Conservation (phyloP, 2,797 vertebrate genomes). For the Cyclura pinguis region DNA sequence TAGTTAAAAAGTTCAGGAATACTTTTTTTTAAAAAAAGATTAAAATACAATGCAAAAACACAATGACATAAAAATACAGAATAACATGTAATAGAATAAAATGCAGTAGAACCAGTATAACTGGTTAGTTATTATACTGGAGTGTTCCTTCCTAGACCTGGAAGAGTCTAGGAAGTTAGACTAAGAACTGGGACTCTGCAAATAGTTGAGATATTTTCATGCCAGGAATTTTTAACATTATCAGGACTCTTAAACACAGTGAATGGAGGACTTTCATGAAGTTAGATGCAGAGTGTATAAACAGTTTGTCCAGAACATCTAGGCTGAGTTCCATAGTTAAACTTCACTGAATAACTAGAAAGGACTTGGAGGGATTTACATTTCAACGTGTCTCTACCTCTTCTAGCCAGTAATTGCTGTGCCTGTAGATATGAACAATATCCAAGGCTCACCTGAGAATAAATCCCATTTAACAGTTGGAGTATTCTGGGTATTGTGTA, state of each 20-base stretch:
- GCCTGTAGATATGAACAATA: neutral
- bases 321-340: neutral
- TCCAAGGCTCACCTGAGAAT: neutral
- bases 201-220: neutral
- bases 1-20: neutral
- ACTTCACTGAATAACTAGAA: neutral
- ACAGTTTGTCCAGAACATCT: neutral
- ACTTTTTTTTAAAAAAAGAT: neutral
- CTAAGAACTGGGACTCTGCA: neutral
- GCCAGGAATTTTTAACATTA: neutral
- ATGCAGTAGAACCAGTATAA: neutral
- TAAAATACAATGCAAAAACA: neutral
- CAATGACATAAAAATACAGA: neutral
- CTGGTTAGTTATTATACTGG: neutral
- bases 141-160: neutral
- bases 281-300: neutral
- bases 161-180: neutral
- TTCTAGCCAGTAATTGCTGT: neutral
- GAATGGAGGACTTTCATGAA: neutral
- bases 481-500: neutral
- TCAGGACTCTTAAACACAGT: neutral
- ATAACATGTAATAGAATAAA: neutral
- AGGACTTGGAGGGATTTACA: neutral
- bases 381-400: neutral
- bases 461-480: neutral